Conservation (phyloP, 35 echinoderm and acorn worm genomes). For the Diadema setosum region DNA sequence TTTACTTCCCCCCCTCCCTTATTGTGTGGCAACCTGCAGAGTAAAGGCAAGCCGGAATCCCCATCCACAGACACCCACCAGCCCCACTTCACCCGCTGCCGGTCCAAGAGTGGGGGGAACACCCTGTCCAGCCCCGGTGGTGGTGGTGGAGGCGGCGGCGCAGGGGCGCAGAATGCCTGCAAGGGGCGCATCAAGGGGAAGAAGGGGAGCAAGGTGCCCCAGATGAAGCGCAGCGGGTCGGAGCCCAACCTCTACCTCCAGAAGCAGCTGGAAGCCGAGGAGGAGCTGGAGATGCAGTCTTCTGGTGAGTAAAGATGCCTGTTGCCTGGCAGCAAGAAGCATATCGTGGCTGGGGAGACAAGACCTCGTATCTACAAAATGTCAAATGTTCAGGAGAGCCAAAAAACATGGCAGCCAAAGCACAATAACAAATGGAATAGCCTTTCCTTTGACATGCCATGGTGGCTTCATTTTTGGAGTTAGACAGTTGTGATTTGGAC, state of each 20-base stretch:
- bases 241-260: neutral
- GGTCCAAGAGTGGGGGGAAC: neutral
- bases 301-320: too few species aligned
- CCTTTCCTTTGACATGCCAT: too few species aligned
- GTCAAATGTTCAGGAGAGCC: too few species aligned
- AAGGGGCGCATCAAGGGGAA: neutral
- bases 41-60: neutral
- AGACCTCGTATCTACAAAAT: too few species aligned
- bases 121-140: neutral
- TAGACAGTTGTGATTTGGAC: too few species aligned
- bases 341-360: too few species aligned
- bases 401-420: too few species aligned
- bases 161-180: neutral
- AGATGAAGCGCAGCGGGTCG: neutral
- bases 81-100: neutral
- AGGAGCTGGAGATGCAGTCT: neutral
- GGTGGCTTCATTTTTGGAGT: too few species aligned
- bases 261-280: conserved; percentile 3
- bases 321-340: too few species aligned
- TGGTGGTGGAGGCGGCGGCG: neutral
- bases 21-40: neutral
- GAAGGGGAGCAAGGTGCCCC: conserved; percentile 8
- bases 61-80: neutral
- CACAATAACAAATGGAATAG: too few species aligned
- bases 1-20: too few species aligned